Evolutionary conservation across 2,888 invertebrate genomes (phyloP).

Genomic region (Amphiduros pacificus): DNA sequence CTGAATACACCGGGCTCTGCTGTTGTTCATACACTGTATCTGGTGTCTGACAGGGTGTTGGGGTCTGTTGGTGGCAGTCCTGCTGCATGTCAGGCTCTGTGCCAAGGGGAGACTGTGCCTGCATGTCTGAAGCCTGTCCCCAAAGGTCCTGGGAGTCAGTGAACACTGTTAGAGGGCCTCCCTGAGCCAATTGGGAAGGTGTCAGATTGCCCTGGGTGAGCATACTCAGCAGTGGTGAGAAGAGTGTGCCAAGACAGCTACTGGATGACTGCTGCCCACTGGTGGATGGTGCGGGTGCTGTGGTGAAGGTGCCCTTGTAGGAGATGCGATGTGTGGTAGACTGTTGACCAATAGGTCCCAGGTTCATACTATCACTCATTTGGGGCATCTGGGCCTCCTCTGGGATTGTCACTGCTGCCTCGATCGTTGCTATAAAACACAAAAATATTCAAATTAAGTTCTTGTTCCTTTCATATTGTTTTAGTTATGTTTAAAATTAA

Average conservation of each 20-base stretch:
- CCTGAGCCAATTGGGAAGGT: constrained; percentile 25
- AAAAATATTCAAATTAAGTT: no score
- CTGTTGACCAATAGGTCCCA: not conserved
- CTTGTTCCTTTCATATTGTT: no score
- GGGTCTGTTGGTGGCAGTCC: not conserved
- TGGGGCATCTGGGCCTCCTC: constrained; percentile 28
- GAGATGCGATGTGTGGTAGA: constrained; percentile 55
- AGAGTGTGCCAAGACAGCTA: constrained; percentile 32
- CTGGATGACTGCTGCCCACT: constrained; percentile 30
- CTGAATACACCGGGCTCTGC: not conserved
- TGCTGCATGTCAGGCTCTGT: no score
- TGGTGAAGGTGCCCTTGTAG: constrained; percentile 75
- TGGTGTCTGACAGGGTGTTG: not conserved
- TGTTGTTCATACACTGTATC: not conserved
- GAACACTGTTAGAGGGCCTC: constrained; percentile 16
- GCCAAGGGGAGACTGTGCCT: not conserved
- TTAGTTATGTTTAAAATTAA: no score
- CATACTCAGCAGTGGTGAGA: constrained; percentile 49
- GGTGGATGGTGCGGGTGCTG: constrained; percentile 62
- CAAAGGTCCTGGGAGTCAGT: no score
- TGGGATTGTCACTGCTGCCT: constrained; percentile 51
- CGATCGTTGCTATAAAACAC: constrained; percentile 47
- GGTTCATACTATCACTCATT: not conserved
- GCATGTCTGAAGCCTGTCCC: no score
- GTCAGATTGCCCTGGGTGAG: constrained; percentile 37